phyloP scores from a whole-genome alignment of 1,140 invertebrate genomes.

The Plodia interpunctella region DNA sequence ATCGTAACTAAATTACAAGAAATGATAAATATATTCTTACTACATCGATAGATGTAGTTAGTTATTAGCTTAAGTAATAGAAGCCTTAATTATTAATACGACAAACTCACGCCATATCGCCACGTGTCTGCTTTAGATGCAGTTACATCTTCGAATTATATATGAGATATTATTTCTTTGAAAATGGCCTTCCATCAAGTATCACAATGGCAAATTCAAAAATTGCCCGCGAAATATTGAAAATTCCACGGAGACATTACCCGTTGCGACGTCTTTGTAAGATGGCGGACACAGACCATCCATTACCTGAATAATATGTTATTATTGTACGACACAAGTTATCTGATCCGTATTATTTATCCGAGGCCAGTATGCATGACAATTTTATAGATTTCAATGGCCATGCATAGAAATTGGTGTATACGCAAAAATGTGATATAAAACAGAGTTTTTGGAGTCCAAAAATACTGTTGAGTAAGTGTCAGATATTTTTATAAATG shows the following conservation, averaged over 20 bases:
- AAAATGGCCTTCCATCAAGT: too few species aligned
- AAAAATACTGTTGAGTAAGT: too few species aligned
- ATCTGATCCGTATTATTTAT: conserved; percentile 68
- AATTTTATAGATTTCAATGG: conserved; percentile 63
- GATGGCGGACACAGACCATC: not conserved
- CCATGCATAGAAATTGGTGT: conserved; percentile 48
- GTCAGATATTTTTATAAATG: too few species aligned
- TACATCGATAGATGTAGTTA: too few species aligned
- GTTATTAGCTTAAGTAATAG: too few species aligned
- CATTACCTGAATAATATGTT: conserved; percentile 64
- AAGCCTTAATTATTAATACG: too few species aligned
- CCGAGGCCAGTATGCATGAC: conserved; percentile 57
- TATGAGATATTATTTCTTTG: too few species aligned
- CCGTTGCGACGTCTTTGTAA: not conserved
- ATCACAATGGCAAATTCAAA: not conserved
- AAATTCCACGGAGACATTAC: conserved; percentile 1
- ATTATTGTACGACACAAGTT: conserved; percentile 60
- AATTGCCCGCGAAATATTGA: conserved; percentile 5
- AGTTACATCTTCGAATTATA: too few species aligned
- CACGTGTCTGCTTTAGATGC: too few species aligned
- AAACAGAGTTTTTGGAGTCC: conserved; percentile 6
- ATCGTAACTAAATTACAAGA: too few species aligned
- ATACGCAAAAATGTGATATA: conserved; percentile 24
- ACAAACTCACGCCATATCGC: too few species aligned
- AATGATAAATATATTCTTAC: too few species aligned